phyloP scores from a whole-genome alignment of 2,113 vertebrate genomes.

The Zosterops borbonicus region DNA sequence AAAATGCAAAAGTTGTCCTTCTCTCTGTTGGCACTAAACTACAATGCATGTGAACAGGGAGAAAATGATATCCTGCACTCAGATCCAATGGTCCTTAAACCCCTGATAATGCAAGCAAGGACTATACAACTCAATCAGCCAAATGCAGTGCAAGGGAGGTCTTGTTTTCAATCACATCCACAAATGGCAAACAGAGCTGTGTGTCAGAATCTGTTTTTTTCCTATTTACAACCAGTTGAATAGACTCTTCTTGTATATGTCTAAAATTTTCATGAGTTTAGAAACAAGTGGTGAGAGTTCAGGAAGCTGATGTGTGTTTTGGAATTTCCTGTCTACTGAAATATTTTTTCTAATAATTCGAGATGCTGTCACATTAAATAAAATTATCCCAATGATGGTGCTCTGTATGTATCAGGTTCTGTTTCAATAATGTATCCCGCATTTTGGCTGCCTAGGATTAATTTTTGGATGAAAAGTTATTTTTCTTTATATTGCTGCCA shows the following conservation, averaged over 20 bases:
- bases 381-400: neutral
- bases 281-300: neutral
- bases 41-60: neutral
- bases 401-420: neutral
- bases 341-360: neutral
- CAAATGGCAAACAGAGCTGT: neutral
- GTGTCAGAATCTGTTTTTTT: neutral
- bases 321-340: neutral
- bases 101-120: neutral
- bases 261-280: neutral
- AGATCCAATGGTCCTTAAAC: neutral
- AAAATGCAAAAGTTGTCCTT: neutral
- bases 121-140: rapidly evolving
- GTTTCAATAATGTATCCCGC: neutral
- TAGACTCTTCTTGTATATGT: neutral
- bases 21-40: neutral
- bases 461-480: neutral
- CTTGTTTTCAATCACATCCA: neutral
- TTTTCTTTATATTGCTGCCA: neutral
- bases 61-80: neutral
- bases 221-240: neutral
- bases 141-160: neutral
- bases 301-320: neutral
- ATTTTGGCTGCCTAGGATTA: neutral
- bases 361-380: neutral